These are phyloP conservation scores for Chrysogorgia sp. DNA, from an alignment of 92 coral and sea anemone genomes.

Conservation along the genomic window DNA sequence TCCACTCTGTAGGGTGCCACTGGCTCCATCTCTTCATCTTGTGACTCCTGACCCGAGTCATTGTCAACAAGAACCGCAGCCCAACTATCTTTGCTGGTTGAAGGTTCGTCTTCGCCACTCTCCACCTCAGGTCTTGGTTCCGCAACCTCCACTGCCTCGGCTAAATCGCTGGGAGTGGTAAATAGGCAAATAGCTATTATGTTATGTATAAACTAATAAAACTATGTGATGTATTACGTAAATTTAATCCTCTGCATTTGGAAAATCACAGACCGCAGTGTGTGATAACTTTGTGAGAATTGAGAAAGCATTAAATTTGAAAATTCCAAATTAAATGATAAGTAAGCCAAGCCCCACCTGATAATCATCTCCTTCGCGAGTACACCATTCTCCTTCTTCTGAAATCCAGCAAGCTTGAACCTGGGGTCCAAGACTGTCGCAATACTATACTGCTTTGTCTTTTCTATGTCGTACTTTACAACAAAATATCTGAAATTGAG, in stretches of 20 bases:
- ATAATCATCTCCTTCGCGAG: background rate
- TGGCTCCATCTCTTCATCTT: background rate
- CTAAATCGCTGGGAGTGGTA: background rate
- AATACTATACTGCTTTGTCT: background rate
- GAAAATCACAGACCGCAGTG: background rate
- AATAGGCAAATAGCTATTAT: background rate
- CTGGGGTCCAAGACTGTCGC: constrained; percentile 1
- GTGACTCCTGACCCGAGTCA: background rate
- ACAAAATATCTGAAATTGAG: background rate
- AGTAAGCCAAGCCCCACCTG: background rate
- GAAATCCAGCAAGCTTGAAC: constrained; percentile 4
- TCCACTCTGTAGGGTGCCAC: constrained; percentile 3
- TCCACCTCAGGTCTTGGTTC: background rate
- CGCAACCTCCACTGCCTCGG: background rate
- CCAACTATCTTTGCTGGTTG: background rate
- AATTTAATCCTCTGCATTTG: background rate
- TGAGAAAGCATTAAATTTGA: background rate
- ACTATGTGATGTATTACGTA: background rate
- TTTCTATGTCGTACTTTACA: background rate
- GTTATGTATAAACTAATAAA: background rate
- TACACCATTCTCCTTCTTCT: background rate
- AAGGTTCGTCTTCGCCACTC: background rate
- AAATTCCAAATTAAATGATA: background rate
- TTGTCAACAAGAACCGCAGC: constrained; percentile 2
- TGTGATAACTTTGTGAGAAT: background rate